Evolutionary conservation across 2,113 vertebrate genomes (phyloP).

Genomic region (Trogon melanurus): DNA sequence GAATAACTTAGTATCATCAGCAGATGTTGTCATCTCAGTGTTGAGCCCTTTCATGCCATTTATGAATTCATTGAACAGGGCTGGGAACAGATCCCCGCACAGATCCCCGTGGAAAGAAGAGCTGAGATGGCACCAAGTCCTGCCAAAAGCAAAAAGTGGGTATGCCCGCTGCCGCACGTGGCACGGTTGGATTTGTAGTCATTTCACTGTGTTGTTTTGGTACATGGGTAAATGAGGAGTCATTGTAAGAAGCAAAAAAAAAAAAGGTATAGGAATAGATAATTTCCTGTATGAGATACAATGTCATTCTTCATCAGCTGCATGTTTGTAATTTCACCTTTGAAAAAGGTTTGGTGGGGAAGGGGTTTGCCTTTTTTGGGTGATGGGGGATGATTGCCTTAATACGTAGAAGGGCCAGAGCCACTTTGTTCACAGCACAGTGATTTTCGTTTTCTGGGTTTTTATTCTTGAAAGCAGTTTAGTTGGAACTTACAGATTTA

Average conservation of each 20-base stretch:
- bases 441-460: neutral
- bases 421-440: neutral
- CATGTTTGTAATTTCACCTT: neutral
- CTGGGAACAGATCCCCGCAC: conserved; percentile 51
- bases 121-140: neutral
- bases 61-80: neutral
- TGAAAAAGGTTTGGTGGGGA: rapidly evolving
- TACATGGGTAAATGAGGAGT: neutral
- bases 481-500: neutral
- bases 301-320: neutral
- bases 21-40: conserved; percentile 21
- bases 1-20: neutral
- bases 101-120: neutral
- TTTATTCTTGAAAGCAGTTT: neutral
- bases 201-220: neutral
- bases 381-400: neutral
- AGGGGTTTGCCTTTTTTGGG: neutral
- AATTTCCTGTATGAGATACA: rapidly evolving
- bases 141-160: neutral
- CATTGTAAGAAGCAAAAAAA: neutral
- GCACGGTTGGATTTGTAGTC: neutral
- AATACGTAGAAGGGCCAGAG: neutral
- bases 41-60: conserved; percentile 29
- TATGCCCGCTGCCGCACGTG: neutral
- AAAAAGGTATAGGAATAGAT: neutral